Conservation (phyloP, 64 coral and sea anemone genomes). For the Acropora tenuis region DNA sequence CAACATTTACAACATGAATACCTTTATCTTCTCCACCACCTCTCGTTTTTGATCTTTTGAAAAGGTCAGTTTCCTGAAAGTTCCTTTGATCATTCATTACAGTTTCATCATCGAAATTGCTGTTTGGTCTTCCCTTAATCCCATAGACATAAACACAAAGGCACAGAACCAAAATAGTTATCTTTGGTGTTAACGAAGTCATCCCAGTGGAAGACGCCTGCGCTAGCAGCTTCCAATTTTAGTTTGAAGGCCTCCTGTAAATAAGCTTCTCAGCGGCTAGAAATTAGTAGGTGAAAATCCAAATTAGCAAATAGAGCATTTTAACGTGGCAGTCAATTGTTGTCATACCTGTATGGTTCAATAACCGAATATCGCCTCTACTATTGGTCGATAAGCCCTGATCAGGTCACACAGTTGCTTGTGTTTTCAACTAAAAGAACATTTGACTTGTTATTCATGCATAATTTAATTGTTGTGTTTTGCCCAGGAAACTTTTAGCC, state of each 20-base stretch:
- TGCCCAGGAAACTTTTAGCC: not conserved
- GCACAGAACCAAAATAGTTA: not conserved
- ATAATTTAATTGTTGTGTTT: slow-evolving; percentile 38
- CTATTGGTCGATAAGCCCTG: not conserved
- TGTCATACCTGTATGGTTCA: slow-evolving; percentile 19
- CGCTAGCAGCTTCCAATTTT: slow-evolving; percentile 23
- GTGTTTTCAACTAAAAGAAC: slow-evolving; percentile 7
- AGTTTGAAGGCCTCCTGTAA: slow-evolving; percentile 8
- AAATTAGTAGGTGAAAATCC: slow-evolving; percentile 1
- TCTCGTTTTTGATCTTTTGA: slow-evolving; percentile 19
- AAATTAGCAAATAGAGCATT: not conserved
- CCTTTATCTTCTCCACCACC: slow-evolving; percentile 25
- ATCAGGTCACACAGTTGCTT: not conserved
- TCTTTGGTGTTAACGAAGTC: not conserved
- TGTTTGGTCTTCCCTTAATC: slow-evolving; percentile 38
- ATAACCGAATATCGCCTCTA: slow-evolving; percentile 3
- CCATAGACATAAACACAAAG: slow-evolving; percentile 26
- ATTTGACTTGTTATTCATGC: slow-evolving; percentile 6
- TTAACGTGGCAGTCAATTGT: slow-evolving; percentile 28
- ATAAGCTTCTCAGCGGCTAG: not conserved
- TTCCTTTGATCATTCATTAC: not conserved
- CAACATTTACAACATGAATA: not conserved
- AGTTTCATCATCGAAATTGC: slow-evolving; percentile 16
- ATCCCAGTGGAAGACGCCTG: not conserved
- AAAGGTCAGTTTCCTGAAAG: slow-evolving; percentile 21